phyloP scores from a whole-genome alignment of 2,888 invertebrate species.

The Scotopteryx bipunctaria region DNA sequence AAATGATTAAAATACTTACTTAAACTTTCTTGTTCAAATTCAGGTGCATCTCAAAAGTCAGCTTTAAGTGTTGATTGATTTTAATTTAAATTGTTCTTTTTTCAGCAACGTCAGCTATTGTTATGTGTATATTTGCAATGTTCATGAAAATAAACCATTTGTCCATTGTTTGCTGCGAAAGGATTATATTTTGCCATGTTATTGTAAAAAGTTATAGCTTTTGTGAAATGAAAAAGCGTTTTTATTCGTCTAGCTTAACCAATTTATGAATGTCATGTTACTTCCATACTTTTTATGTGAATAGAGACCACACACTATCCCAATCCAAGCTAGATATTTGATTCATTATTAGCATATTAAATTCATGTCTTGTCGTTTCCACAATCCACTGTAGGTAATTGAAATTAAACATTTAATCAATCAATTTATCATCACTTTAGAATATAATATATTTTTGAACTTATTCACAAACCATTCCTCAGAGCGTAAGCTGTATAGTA shows the following conservation, averaged over 20 bases:
- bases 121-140: slow-evolving; percentile 72
- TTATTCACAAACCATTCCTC: neutral
- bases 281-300: neutral
- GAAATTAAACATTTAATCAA: no score
- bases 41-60: slow-evolving; percentile 49
- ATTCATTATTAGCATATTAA: neutral
- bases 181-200: slow-evolving; percentile 34
- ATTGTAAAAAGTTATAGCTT: slow-evolving; percentile 40
- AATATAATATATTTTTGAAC: neutral
- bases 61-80: slow-evolving; percentile 60
- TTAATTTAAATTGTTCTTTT: slow-evolving; percentile 64
- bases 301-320: slow-evolving; percentile 1
- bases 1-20: neutral
- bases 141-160: slow-evolving; percentile 57
- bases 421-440: no score
- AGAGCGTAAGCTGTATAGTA: neutral
- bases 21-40: no score
- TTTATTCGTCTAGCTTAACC: slow-evolving; percentile 24
- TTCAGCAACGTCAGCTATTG: slow-evolving; percentile 75
- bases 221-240: slow-evolving; percentile 35
- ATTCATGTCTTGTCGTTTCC: neutral
- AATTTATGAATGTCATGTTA: slow-evolving; percentile 22
- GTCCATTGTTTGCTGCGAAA: slow-evolving; percentile 50
- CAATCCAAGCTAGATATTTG: neutral
- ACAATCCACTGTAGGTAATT: no score